Percentiles rank a stretch among this genome's conserved stretches.
phyloP scores from a whole-genome alignment of 2,113 vertebrate genomes.

The Ursus arctos region DNA sequence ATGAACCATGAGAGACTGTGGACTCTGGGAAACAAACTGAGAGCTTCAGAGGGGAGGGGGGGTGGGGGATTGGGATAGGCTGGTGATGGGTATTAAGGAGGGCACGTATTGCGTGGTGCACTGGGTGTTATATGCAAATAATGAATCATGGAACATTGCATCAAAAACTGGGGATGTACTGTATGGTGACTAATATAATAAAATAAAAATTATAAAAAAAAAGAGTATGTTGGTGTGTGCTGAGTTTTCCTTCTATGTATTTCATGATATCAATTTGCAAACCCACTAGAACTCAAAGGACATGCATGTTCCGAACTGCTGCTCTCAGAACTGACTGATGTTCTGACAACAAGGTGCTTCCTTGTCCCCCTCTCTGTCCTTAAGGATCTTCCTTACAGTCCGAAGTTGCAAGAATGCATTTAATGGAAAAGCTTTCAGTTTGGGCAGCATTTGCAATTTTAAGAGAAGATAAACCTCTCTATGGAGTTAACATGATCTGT shows the following conservation, averaged over 20 bases:
- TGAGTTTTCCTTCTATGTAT: neutral
- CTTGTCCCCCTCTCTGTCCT: neutral
- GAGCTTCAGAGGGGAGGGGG: no score
- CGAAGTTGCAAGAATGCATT: constrained; percentile 81
- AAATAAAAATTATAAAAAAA: neutral
- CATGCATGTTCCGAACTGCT: neutral
- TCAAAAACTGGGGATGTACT: no score
- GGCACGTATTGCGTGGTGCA: no score
- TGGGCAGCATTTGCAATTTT: constrained; percentile 77
- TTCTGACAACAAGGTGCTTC: constrained; percentile 9
- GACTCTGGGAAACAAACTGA: no score
- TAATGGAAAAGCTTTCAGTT: constrained; percentile 80
- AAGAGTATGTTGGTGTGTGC: neutral
- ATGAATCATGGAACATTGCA: no score
- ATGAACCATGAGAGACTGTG: no score
- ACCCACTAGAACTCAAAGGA: neutral
- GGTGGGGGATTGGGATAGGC: no score
- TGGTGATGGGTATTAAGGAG: no score
- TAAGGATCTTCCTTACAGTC: constrained; percentile 53
- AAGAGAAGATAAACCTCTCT: constrained; percentile 79
- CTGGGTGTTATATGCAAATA: no score
- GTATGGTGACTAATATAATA: no score
- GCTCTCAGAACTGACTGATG: neutral
- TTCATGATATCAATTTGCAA: neutral
- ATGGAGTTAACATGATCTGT: constrained; percentile 78